phyloP scores from a whole-genome alignment of 92 coral and sea anemone species.

The Heteractis magnifica region DNA sequence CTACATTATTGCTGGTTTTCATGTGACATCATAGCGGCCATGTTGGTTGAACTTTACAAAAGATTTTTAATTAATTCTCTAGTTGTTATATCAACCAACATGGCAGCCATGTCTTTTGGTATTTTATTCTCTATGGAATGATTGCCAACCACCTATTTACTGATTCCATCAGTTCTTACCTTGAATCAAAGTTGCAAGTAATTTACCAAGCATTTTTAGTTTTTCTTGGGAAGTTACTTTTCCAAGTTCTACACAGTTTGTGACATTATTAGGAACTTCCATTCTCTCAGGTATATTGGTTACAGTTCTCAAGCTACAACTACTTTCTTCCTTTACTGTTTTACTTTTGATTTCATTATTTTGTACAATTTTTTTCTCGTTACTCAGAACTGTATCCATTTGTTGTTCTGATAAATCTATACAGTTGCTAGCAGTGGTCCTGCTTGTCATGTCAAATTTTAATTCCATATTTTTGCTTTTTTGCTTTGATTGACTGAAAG shows the following conservation, averaged over 20 bases:
- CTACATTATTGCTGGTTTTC: not conserved
- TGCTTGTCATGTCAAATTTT: not conserved
- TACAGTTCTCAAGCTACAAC: not conserved
- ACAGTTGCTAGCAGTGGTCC: not conserved
- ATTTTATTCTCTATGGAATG: not conserved
- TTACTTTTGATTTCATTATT: not conserved
- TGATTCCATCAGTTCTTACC: constrained; percentile 34
- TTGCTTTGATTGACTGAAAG: constrained; percentile 4
- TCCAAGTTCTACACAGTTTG: constrained; percentile 31
- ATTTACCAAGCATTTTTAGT: constrained; percentile 51
- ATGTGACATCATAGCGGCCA: too few relatives aligned
- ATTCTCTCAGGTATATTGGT: not conserved
- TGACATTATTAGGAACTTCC: constrained; percentile 1
- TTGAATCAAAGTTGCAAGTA: constrained; percentile 61
- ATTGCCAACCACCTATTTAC: not conserved
- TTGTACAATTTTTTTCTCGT: not conserved
- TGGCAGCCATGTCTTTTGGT: not conserved
- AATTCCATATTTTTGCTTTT: not conserved
- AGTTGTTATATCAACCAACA: too few relatives aligned
- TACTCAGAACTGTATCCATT: too few relatives aligned
- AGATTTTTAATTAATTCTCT: too few relatives aligned
- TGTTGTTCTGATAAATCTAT: not conserved
- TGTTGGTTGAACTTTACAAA: too few relatives aligned
- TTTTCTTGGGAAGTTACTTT: constrained; percentile 56
- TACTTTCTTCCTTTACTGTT: not conserved